phyloP scores from a whole-genome alignment of 2,113 vertebrate species.

The Rhegmatorhina hoffmannsi region DNA sequence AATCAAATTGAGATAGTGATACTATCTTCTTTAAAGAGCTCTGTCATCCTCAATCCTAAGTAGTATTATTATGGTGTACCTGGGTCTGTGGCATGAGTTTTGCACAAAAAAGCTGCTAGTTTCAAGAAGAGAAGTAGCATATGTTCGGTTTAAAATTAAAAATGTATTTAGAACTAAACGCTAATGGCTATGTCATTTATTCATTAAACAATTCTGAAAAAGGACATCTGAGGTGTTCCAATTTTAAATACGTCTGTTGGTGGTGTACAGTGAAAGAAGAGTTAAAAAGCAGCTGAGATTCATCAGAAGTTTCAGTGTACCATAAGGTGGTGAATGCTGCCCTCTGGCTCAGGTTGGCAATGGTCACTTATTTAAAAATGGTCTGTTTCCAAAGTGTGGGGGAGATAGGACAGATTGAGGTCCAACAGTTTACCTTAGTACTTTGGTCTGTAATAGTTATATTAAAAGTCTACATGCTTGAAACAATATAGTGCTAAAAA shows the following conservation, averaged over 20 bases:
- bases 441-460: neutral
- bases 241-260: neutral
- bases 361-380: slow-evolving; percentile 25
- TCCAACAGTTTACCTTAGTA: neutral
- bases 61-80: neutral
- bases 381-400: neutral
- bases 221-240: neutral
- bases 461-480: neutral
- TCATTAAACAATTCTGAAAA: neutral
- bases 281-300: neutral
- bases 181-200: slow-evolving; percentile 23
- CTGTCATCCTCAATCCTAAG: neutral
- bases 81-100: neutral
- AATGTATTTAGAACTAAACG: slow-evolving; percentile 13
- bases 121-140: slow-evolving; percentile 4
- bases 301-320: neutral
- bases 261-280: neutral
- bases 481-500: neutral
- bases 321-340: slow-evolving; percentile 52
- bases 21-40: neutral
- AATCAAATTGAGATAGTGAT: neutral
- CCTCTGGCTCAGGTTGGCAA: slow-evolving; percentile 61
- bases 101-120: neutral
- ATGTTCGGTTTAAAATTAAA: slow-evolving; percentile 38
- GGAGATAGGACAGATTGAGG: neutral